phyloP scores from a whole-genome alignment of 2,888 invertebrate genomes.

The Drosophila mayaguana region DNA sequence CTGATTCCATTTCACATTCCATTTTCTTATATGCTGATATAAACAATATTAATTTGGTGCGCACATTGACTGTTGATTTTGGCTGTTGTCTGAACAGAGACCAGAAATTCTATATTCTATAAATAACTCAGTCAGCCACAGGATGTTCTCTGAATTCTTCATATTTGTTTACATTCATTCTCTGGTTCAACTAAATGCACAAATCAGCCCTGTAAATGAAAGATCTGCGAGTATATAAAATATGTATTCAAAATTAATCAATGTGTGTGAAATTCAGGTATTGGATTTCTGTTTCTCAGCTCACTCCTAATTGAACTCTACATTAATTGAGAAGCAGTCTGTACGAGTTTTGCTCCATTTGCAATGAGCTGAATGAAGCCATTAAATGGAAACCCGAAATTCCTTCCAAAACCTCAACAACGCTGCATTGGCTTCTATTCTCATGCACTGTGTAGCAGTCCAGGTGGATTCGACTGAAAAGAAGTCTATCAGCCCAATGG shows the following conservation, averaged over 20 bases:
- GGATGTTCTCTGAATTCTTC: background rate
- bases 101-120: background rate
- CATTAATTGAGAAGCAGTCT: slow-evolving; percentile 30
- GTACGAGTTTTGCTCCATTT: background rate
- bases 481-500: slow-evolving; percentile 36
- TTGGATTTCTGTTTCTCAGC: background rate
- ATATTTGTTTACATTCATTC: slow-evolving; percentile 12
- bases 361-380: background rate
- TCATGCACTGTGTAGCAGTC: background rate
- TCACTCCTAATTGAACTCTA: background rate
- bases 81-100: background rate
- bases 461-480: slow-evolving; percentile 31
- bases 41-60: slow-evolving; percentile 15
- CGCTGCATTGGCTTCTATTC: slow-evolving; percentile 7
- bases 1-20: background rate
- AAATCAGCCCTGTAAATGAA: background rate
- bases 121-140: background rate
- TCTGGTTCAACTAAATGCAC: background rate
- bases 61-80: slow-evolving; percentile 3
- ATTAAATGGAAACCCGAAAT: slow-evolving; percentile 17
- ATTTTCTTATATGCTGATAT: background rate
- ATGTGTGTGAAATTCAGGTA: background rate
- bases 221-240: background rate
- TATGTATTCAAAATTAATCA: background rate
- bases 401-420: slow-evolving; percentile 22